phyloP scores from a whole-genome alignment of 1,140 invertebrate genomes.

The Belonocnema kinseyi region DNA sequence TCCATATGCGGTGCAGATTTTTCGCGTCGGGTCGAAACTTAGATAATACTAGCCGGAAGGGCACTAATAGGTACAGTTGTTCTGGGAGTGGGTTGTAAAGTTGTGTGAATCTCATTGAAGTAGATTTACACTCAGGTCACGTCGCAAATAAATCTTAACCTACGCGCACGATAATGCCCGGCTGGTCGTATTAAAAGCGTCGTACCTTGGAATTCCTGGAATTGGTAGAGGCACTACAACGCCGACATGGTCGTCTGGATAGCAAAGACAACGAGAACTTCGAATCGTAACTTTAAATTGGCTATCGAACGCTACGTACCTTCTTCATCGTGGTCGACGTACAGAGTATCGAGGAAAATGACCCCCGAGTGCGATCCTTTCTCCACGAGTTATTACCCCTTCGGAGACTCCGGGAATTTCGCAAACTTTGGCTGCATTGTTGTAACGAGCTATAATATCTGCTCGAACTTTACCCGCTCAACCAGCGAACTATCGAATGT shows the following conservation, averaged over 20 bases:
- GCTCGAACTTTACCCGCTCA: conserved; percentile 12
- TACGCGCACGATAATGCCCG: conserved; percentile 41
- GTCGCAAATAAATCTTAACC: conserved; percentile 29
- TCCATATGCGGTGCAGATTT: conserved; percentile 15
- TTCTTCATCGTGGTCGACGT: conserved; percentile 15
- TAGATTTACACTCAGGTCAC: conserved; percentile 33
- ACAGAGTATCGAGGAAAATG: conserved; percentile 24
- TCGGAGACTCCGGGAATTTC: conserved; percentile 33
- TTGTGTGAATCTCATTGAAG: conserved; percentile 32
- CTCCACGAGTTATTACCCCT: conserved; percentile 38
- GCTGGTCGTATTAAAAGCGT: conserved; percentile 37
- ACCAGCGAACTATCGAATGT: conserved; percentile 19
- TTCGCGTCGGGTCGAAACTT: background rate
- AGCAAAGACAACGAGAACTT: conserved; percentile 34
- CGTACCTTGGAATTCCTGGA: background rate
- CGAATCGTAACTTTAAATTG: conserved; percentile 59
- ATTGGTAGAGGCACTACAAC: conserved; percentile 28
- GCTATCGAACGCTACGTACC: conserved; percentile 38
- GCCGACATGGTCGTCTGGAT: conserved; percentile 37
- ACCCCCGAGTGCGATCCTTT: conserved; percentile 37
- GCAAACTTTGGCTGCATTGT: conserved; percentile 32
- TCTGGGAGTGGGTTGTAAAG: background rate
- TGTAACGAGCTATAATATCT: conserved; percentile 46
- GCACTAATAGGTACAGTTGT: conserved; percentile 26
- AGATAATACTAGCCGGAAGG: conserved; percentile 26